These are phyloP conservation scores for Ara ararauna DNA, from an alignment of 2,797 vertebrate species.

Conservation along the genomic window DNA sequence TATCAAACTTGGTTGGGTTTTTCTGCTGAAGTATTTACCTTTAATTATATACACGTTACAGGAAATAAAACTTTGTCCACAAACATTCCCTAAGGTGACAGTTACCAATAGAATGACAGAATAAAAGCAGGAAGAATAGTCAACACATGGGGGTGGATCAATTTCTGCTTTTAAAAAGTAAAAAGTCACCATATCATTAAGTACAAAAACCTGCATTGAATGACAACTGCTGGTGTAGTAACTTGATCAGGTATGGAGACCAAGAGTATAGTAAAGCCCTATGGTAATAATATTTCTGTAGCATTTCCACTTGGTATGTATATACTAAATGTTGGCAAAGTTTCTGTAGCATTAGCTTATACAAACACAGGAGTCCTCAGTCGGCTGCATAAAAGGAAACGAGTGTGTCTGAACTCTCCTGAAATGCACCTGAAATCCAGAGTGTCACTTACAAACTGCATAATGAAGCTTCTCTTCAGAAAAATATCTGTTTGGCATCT, in stretches of 20 bases:
- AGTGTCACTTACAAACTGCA: slow-evolving; percentile 75
- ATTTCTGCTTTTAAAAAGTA: slow-evolving; percentile 81
- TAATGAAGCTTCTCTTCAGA: slow-evolving; percentile 80
- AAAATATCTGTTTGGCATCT: slow-evolving; percentile 89
- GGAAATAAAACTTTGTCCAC: slow-evolving; percentile 78
- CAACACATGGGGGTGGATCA: slow-evolving; percentile 72
- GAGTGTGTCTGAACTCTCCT: slow-evolving; percentile 64
- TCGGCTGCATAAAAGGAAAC: slow-evolving; percentile 76
- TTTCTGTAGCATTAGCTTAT: slow-evolving; percentile 76
- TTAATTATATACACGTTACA: slow-evolving; percentile 79
- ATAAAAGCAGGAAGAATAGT: slow-evolving; percentile 76
- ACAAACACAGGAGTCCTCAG: slow-evolving; percentile 74
- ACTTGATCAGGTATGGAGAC: slow-evolving; percentile 82
- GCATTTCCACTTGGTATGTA: slow-evolving; percentile 69
- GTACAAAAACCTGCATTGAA: slow-evolving; percentile 85
- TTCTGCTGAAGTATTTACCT: slow-evolving; percentile 75
- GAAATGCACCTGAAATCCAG: slow-evolving; percentile 73
- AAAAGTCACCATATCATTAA: slow-evolving; percentile 81
- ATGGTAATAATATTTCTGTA: slow-evolving; percentile 76
- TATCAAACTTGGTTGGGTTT: slow-evolving; percentile 69
- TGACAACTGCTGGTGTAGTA: slow-evolving; percentile 85
- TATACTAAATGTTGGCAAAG: slow-evolving; percentile 75
- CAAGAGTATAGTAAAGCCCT: slow-evolving; percentile 82
- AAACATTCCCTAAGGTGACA: slow-evolving; percentile 79
- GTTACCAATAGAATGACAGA: slow-evolving; percentile 72